These are phyloP conservation scores for Nymphalis polychloros DNA, from an alignment of 2,888 invertebrate species.

Conservation along the genomic window DNA sequence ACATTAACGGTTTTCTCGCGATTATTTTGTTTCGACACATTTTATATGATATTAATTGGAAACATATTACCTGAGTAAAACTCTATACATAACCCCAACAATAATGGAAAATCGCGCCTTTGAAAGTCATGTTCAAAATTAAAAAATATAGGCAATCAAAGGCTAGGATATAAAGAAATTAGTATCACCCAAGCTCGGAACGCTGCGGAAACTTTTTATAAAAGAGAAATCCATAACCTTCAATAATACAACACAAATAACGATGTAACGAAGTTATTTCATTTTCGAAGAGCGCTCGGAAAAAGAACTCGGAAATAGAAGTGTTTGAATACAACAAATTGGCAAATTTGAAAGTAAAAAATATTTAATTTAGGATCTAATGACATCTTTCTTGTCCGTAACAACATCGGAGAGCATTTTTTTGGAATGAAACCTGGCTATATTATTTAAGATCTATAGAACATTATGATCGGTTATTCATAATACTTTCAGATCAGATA, in stretches of 20 bases:
- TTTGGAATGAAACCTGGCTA: neutral
- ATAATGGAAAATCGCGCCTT: no score
- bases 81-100: no score
- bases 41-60: no score
- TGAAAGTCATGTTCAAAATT: no score
- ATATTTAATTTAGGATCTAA: constrained; percentile 1
- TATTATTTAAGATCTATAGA: neutral
- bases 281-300: constrained; percentile 10
- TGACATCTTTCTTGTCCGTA: neutral
- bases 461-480: constrained; percentile 44
- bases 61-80: no score
- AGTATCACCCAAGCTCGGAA: neutral
- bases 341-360: constrained; percentile 7
- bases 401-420: neutral
- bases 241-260: constrained; percentile 14
- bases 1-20: no score
- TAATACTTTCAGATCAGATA: constrained; percentile 66
- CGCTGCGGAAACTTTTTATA: constrained; percentile 11
- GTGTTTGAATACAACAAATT: constrained; percentile 11
- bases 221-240: constrained; percentile 15
- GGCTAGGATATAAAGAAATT: constrained; percentile 4
- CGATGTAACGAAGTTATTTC: constrained; percentile 15
- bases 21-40: no score
- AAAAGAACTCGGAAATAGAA: constrained; percentile 8
- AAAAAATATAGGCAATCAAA: constrained; percentile 12